These are phyloP conservation scores for Passer montanus DNA, from an alignment of 2,113 vertebrate species.

Conservation along the genomic window DNA sequence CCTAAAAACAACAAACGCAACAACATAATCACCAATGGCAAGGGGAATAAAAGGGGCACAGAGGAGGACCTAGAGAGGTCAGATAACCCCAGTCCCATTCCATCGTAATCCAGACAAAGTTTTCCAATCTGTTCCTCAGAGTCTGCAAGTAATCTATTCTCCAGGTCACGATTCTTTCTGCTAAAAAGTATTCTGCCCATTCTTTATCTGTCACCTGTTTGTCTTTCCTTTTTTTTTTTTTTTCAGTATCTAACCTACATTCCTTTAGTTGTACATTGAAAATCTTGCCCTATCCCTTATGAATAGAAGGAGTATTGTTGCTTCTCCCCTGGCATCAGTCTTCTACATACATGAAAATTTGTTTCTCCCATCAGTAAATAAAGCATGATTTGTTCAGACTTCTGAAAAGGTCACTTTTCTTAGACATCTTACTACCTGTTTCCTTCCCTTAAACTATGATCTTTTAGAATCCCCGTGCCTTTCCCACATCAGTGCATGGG, in stretches of 20 bases:
- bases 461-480: background rate
- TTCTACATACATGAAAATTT: background rate
- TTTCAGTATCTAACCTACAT: background rate
- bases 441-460: background rate
- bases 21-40: background rate
- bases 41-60: accelerated
- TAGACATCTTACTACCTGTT: background rate
- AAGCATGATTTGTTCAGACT: accelerated
- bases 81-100: background rate
- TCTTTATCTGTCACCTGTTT: background rate
- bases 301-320: background rate
- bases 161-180: accelerated
- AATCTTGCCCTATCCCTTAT: background rate
- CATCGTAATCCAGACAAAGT: background rate
- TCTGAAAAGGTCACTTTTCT: background rate
- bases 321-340: background rate
- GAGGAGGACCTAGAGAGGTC: background rate
- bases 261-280: background rate
- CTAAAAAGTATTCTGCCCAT: background rate
- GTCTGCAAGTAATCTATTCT: background rate
- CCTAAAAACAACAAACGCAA: background rate
- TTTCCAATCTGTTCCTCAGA: background rate
- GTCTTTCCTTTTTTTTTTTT: background rate
- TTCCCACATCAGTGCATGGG: background rate
- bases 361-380: background rate